Conservation (phyloP, 2,888 invertebrate species). For the Ectemnius cavifrons region DNA sequence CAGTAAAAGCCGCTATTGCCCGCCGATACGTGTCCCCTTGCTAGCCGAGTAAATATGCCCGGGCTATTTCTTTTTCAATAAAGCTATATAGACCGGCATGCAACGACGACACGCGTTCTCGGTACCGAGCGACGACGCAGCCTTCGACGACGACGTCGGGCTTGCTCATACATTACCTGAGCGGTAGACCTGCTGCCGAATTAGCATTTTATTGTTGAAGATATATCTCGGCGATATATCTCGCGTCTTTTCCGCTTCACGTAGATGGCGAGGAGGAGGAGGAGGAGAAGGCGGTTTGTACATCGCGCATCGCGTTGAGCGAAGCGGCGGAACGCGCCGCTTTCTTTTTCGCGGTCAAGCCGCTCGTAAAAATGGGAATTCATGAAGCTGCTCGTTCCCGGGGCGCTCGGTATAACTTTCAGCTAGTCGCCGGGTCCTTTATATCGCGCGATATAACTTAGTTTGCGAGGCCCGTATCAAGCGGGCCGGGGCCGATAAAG, state of each 20-base stretch:
- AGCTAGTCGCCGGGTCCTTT: slow-evolving; percentile 9
- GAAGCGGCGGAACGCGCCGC: not conserved
- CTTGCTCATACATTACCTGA: slow-evolving; percentile 2
- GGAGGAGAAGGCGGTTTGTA: too few species aligned
- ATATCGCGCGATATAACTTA: slow-evolving; percentile 27
- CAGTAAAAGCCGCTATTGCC: too few species aligned
- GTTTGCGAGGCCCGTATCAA: slow-evolving; percentile 7
- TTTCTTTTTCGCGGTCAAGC: slow-evolving; percentile 11
- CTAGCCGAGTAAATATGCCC: too few species aligned
- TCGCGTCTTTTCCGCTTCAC: slow-evolving; percentile 17
- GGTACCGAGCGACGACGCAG: not conserved
- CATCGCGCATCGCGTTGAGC: too few species aligned
- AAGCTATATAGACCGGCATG: too few species aligned
- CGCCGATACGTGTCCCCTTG: too few species aligned
- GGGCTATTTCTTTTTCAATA: too few species aligned
- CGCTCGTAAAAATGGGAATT: slow-evolving; percentile 28
- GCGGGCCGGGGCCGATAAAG: slow-evolving; percentile 22
- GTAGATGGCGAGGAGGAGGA: too few species aligned
- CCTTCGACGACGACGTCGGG: not conserved
- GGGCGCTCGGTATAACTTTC: slow-evolving; percentile 12
- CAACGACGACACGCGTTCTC: too few species aligned
- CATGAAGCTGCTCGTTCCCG: slow-evolving; percentile 26
- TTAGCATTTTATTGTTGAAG: slow-evolving; percentile 37
- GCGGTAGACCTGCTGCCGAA: slow-evolving; percentile 18
- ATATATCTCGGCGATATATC: slow-evolving; percentile 20